Conservation (phyloP, 2,888 invertebrate species). For the Sarcophaga rosellei region DNA sequence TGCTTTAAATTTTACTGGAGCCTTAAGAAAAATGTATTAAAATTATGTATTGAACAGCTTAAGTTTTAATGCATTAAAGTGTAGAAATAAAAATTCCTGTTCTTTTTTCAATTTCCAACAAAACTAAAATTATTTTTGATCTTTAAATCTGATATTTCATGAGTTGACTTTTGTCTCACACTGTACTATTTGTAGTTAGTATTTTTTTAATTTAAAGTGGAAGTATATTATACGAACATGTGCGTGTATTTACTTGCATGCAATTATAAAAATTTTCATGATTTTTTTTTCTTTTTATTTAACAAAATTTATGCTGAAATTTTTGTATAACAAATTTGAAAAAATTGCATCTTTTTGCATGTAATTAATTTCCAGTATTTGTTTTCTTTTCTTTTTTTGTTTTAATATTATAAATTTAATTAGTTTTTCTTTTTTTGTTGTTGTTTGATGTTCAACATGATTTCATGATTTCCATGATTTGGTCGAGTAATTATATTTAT, state of each 20-base stretch:
- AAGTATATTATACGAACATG: too few species aligned
- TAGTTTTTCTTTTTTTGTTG: neutral
- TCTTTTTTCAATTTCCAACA: too few species aligned
- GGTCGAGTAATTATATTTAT: neutral
- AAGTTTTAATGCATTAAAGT: too few species aligned
- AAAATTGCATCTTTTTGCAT: neutral
- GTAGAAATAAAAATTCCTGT: too few species aligned
- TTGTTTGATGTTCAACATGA: constrained; percentile 8
- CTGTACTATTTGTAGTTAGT: too few species aligned
- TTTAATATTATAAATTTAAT: neutral
- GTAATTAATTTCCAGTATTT: constrained; percentile 16
- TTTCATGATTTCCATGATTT: neutral
- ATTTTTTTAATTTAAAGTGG: too few species aligned
- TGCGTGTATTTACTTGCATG: neutral
- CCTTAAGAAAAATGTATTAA: too few species aligned
- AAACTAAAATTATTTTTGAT: too few species aligned
- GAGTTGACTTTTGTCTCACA: neutral
- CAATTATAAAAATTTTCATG: neutral
- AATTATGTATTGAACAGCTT: too few species aligned
- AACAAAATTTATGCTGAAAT: constrained; percentile 1
- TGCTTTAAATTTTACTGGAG: too few species aligned
- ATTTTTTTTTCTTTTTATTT: neutral
- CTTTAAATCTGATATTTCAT: too few species aligned
- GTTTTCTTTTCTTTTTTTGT: neutral
- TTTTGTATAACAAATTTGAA: constrained; percentile 7